Evolutionary conservation across 2,797 vertebrate species (phyloP).

Genomic region (Tokudaia tokunoshimensis): DNA sequence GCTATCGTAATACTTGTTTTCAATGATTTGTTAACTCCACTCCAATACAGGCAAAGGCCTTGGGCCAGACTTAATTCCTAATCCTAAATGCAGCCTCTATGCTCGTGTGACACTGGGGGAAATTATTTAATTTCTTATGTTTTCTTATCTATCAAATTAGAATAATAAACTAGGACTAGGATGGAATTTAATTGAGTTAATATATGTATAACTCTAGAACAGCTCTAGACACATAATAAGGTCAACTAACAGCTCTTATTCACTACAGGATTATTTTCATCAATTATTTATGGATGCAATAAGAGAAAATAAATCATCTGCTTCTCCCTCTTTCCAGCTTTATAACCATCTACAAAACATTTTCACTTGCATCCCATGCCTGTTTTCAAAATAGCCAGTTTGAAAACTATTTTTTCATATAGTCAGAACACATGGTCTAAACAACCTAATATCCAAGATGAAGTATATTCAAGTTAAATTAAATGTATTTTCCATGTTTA

Average conservation of each 20-base stretch:
- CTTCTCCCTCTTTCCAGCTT: background rate
- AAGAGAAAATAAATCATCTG: conserved; percentile 5
- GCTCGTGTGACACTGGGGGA: background rate
- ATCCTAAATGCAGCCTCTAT: background rate
- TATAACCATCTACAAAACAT: conserved; percentile 19
- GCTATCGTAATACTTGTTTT: background rate
- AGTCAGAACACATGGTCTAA: background rate
- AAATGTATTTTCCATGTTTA: conserved; percentile 23
- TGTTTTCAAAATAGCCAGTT: background rate
- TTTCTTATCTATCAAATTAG: conserved; percentile 35
- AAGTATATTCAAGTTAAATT: background rate
- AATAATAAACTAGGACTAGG: background rate
- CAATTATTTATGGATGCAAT: background rate
- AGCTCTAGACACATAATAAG: background rate
- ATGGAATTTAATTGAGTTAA: background rate
- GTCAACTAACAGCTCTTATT: background rate
- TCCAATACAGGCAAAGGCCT: background rate
- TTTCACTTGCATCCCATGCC: background rate
- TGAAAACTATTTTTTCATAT: background rate
- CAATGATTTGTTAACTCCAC: background rate
- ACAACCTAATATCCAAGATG: background rate
- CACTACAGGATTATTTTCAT: background rate
- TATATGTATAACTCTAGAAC: background rate
- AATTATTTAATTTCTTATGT: conserved; percentile 52
- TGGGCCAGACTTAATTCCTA: background rate